Percentiles rank a stretch among this genome's conserved stretches.
Conservation (phyloP, 2,113 vertebrate genomes). For the Helogale parvula region DNA sequence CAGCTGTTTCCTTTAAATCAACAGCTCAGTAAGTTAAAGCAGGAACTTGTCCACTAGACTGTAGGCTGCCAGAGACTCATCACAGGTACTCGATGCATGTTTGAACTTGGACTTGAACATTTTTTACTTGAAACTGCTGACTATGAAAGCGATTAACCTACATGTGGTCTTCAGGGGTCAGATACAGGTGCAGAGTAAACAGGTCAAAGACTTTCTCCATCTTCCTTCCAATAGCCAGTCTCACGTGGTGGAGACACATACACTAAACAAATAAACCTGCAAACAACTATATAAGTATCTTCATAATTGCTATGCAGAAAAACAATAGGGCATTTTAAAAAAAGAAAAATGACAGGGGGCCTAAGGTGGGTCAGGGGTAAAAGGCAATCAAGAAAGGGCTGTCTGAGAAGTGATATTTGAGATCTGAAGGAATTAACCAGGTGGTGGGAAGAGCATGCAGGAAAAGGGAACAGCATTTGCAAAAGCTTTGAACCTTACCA, state of each 20-base stretch:
- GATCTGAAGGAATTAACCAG: background rate
- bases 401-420: background rate
- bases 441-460: background rate
- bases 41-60: background rate
- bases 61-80: background rate
- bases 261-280: background rate
- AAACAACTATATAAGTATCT: background rate
- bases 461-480: background rate
- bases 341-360: background rate
- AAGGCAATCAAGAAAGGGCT: background rate
- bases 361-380: background rate
- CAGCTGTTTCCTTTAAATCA: background rate
- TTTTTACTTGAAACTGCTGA: conserved; percentile 6
- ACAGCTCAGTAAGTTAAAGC: background rate
- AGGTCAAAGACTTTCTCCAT: background rate
- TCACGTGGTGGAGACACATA: background rate
- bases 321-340: background rate
- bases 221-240: background rate
- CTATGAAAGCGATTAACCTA: background rate
- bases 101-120: background rate
- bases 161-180: background rate
- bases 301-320: background rate
- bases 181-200: background rate
- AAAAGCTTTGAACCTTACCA: conserved; percentile 79
- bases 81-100: background rate